phyloP scores from a whole-genome alignment of 2,888 invertebrate genomes.

The Crioceris asparagi region DNA sequence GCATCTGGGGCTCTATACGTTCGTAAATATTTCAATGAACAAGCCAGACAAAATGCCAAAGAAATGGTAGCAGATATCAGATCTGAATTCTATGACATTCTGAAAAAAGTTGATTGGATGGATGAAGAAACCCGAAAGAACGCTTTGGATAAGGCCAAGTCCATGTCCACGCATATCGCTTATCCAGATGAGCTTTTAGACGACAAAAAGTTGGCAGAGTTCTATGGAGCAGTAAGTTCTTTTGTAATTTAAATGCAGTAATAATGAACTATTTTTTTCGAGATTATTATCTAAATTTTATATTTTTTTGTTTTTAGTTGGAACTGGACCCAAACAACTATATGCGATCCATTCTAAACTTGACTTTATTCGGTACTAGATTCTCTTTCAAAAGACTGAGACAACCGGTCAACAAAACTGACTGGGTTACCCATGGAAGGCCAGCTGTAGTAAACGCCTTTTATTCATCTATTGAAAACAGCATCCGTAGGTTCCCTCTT shows the following conservation, averaged over 20 bases:
- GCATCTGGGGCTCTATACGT: conserved; percentile 80
- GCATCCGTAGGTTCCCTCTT: conserved; percentile 74
- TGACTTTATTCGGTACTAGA: conserved; percentile 71
- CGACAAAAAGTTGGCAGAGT: conserved; percentile 65
- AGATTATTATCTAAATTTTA: neutral
- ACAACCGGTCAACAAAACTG: conserved; percentile 72
- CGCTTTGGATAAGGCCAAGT: conserved; percentile 68
- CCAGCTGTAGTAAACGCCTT: conserved; percentile 81
- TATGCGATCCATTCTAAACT: conserved; percentile 63
- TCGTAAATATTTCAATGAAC: conserved; percentile 75
- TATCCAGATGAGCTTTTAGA: conserved; percentile 85
- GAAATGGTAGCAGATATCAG: conserved; percentile 84
- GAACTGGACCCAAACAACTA: conserved; percentile 60
- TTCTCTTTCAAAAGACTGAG: conserved; percentile 68
- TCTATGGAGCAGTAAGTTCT: conserved; percentile 57
- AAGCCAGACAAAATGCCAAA: conserved; percentile 69
- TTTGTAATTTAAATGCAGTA: too few species aligned
- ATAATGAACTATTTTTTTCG: neutral
- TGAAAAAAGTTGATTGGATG: conserved; percentile 85
- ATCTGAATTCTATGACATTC: conserved; percentile 67
- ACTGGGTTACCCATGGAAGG: conserved; percentile 75
- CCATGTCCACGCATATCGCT: conserved; percentile 83
- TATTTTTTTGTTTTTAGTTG: conserved; percentile 40
- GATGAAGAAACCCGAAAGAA: conserved; percentile 67
- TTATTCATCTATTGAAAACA: conserved; percentile 77